Base-by-base conservation (phyloP, 2,888 invertebrate species). In the Mesorhabditis spiculigera region DNA sequence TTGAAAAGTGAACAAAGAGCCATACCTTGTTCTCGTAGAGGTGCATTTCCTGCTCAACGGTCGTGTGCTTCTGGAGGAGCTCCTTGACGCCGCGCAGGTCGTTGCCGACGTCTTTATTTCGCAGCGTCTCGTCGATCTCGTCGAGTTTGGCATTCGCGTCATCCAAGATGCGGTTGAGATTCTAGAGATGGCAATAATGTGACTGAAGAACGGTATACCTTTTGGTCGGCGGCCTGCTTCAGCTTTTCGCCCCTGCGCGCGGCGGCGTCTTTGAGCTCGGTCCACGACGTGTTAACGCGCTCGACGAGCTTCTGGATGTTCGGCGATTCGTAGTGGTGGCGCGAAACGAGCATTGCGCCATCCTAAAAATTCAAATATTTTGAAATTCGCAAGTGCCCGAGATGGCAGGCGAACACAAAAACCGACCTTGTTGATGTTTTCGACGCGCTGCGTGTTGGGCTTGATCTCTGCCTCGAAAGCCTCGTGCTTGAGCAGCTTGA, bases 41-140 rank as follows among this genome's bases (percentile, higher is more conserved):
- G 3, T 89, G 89, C 75, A 97, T 89, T 85, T 97, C 97, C 71
- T 91, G 91, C 86, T 96, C 96, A 16, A 95, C 84, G 0, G 90
- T 78, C 8, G 71, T 70, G 64, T 84, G 81, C 68, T 78, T 76
- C 70, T 93, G 93, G 50, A 96, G 89, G 41, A 95, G 89, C 75
- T 94, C 91, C 86, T 94, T 93, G 86, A 95, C 96, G 79, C 93
- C 92, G 73, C 95, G 90, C 64, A 97, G 89, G 88, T 97, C 96
- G 0, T 90, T 90, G 4, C 95, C 95, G 0, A 73, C 74, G 44
- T 80, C 93, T 63, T 91, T 91, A 76, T 93, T 87, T 6, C 84
- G 82, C 61, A 96, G 89, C 0, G 91, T 90, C 0, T 89, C 89
- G 83, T 93, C 92, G 81, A 97, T 90, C 86, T 95, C 95, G 72